phyloP scores from a whole-genome alignment of 2,113 vertebrate genomes.

The Pithys albifrons region DNA sequence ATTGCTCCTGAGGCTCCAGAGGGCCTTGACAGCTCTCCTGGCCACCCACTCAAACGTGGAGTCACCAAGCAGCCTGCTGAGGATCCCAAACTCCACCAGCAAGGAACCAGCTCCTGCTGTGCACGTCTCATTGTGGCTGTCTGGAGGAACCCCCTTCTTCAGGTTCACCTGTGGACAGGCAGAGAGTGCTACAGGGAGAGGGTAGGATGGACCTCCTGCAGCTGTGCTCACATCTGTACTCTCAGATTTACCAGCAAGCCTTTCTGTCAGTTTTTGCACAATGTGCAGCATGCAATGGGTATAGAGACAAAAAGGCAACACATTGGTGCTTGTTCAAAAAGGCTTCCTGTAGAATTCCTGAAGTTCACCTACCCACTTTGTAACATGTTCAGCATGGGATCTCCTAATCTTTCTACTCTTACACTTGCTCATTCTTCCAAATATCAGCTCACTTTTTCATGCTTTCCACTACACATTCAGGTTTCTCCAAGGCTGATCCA shows the following conservation, averaged over 20 bases:
- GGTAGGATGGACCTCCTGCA: neutral
- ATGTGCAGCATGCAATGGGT: fast-evolving
- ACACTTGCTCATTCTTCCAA: neutral
- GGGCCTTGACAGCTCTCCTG: slow-evolving; percentile 89
- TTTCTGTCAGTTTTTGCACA: fast-evolving
- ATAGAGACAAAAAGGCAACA: neutral
- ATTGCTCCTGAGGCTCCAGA: slow-evolving; percentile 94
- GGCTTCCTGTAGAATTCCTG: neutral
- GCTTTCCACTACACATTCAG: neutral
- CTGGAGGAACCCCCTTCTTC: slow-evolving; percentile 89
- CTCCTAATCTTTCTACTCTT: neutral
- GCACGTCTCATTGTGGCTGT: slow-evolving; percentile 94
- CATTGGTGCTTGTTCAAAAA: neutral
- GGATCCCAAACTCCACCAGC: slow-evolving; percentile 95
- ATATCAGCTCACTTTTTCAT: neutral
- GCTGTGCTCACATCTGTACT: neutral
- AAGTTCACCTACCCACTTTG: neutral
- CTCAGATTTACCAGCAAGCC: fast-evolving
- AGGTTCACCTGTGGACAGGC: slow-evolving; percentile 86
- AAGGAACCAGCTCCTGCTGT: slow-evolving; percentile 94
- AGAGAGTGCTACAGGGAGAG: neutral
- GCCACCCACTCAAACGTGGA: slow-evolving; percentile 98
- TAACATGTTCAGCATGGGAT: neutral
- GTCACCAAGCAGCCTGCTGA: slow-evolving; percentile 94
- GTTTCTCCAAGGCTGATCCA: neutral